Evolutionary conservation across 2,113 vertebrate species (phyloP).

Genomic region (Plecotus auritus): DNA sequence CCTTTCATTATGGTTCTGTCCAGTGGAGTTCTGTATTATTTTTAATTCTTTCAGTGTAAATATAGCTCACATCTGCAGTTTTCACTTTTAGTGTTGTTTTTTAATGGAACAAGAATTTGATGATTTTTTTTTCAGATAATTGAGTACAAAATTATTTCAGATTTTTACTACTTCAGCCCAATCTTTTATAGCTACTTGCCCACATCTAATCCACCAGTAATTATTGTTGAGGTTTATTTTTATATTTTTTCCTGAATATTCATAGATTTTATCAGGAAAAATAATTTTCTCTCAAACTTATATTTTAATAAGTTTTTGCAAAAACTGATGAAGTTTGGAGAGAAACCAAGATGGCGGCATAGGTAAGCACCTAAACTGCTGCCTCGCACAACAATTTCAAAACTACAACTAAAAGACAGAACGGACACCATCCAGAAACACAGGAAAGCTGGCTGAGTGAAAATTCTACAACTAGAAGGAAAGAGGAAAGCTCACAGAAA

Average conservation of each 20-base stretch:
- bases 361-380: no score
- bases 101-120: neutral
- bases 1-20: neutral
- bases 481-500: no score
- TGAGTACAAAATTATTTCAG: neutral
- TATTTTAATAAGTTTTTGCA: neutral
- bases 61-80: neutral
- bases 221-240: neutral
- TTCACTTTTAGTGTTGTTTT: neutral
- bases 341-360: no score
- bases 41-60: neutral
- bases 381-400: no score
- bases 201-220: neutral
- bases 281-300: constrained; percentile 8
- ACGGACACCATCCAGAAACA: no score
- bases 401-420: no score
- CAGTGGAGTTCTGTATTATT: neutral
- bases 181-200: neutral
- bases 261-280: neutral
- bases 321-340: neutral
- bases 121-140: neutral
- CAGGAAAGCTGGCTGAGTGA: no score
- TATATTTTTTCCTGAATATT: neutral
- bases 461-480: no score
- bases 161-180: neutral